phyloP scores from a whole-genome alignment of 2,888 invertebrate species.

The Plagodis pulveraria region DNA sequence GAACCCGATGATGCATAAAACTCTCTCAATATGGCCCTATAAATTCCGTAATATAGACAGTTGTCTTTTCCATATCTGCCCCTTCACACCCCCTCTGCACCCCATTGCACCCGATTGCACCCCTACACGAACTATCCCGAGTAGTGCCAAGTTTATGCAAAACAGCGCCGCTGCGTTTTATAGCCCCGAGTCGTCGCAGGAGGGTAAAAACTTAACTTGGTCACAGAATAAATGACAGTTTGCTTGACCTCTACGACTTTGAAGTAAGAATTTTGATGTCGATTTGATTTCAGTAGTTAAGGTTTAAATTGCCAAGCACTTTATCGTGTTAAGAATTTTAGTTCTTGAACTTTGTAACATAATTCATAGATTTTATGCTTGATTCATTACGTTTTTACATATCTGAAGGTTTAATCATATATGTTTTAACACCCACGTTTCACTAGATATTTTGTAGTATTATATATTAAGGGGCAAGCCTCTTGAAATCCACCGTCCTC shows the following conservation, averaged over 20 bases:
- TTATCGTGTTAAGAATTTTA: too few relatives aligned
- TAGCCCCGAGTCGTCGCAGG: constrained; percentile 38
- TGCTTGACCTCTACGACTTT: constrained; percentile 19
- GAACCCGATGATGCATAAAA: constrained; percentile 21
- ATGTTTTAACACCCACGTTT: too few relatives aligned
- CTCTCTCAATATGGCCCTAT: constrained; percentile 39
- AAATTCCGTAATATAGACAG: constrained; percentile 54
- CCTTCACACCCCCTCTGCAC: constrained; percentile 32
- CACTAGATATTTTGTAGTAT: too few relatives aligned
- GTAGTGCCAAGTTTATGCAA: constrained; percentile 58
- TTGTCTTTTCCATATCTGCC: constrained; percentile 41
- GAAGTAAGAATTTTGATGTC: constrained; percentile 8
- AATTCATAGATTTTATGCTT: too few relatives aligned
- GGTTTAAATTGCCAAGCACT: too few relatives aligned
- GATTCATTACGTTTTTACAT: too few relatives aligned
- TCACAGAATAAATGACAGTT: background rate
- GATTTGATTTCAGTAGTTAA: background rate
- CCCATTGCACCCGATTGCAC: constrained; percentile 27
- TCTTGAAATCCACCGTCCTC: too few relatives aligned
- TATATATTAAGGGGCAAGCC: too few relatives aligned
- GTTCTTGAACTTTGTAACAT: too few relatives aligned
- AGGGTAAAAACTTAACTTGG: constrained; percentile 33
- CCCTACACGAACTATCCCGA: constrained; percentile 50
- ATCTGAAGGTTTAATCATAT: too few relatives aligned
- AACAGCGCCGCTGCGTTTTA: constrained; percentile 67